A percentile compares a stretch with the other conserved stretches of the same genome.
Conservation (phyloP, 2,888 invertebrate genomes). For the Athalia circularis region DNA sequence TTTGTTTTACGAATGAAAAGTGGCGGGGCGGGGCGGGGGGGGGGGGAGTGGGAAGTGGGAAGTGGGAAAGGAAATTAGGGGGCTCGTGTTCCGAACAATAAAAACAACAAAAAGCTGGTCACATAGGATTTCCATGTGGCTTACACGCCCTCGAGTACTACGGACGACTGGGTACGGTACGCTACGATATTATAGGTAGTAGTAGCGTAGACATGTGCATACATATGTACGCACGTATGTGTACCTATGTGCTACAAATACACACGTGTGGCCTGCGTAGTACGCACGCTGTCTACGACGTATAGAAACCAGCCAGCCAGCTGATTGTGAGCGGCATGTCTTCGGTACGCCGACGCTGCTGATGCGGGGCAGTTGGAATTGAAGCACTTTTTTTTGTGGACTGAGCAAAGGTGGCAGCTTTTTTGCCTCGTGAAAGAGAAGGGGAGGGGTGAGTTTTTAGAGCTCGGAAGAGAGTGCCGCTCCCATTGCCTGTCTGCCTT, state of each 20-base stretch:
- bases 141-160: slow-evolving; percentile 3
- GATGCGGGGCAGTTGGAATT: slow-evolving; percentile 35
- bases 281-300: background rate
- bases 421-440: background rate
- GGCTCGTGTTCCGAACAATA: too few species aligned
- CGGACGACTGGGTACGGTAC: slow-evolving; percentile 11
- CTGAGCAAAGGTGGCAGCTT: too few species aligned
- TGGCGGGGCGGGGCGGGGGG: too few species aligned
- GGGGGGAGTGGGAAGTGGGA: too few species aligned
- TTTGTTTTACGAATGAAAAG: too few species aligned
- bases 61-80: slow-evolving; percentile 29
- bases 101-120: slow-evolving; percentile 10
- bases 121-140: slow-evolving; percentile 32
- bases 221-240: background rate
- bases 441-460: background rate
- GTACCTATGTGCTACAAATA: too few species aligned
- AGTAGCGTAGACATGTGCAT: background rate
- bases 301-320: background rate
- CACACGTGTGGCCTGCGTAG: too few species aligned
- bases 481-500: too few species aligned
- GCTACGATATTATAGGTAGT: background rate
- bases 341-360: background rate
- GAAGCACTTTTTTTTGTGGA: slow-evolving; percentile 28
- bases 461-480: too few species aligned
- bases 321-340: background rate